These are phyloP conservation scores for Albula goreensis DNA, from an alignment of 2,113 vertebrate species.

Conservation along the genomic window DNA sequence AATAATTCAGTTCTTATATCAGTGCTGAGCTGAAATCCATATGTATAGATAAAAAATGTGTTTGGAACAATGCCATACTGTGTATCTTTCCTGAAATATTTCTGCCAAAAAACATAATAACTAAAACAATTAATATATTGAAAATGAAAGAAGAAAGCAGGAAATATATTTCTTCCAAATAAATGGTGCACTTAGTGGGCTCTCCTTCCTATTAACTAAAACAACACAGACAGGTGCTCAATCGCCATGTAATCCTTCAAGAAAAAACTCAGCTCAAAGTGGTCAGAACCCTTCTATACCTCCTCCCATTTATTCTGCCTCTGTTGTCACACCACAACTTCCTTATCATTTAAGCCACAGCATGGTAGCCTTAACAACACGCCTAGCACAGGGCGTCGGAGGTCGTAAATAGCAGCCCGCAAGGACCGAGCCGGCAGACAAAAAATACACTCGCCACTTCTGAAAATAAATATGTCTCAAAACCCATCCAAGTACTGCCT, in stretches of 20 bases:
- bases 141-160: background rate
- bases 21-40: no score
- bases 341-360: slow-evolving; percentile 12
- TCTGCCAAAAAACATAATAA: background rate
- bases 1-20: no score
- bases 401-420: background rate
- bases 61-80: no score
- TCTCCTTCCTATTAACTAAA: background rate
- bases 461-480: slow-evolving; percentile 18
- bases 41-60: no score
- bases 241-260: background rate
- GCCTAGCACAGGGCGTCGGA: background rate
- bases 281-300: background rate
- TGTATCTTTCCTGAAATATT: no score
- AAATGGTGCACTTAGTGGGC: background rate
- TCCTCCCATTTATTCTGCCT: background rate
- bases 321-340: background rate
- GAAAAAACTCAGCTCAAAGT: background rate
- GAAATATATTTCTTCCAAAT: background rate
- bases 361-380: background rate
- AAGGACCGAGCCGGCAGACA: background rate
- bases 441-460: slow-evolving; percentile 9
- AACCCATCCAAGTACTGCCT: background rate
- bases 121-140: background rate
- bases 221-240: slow-evolving; percentile 12